Evolutionary conservation across 2,797 vertebrate genomes (phyloP).

Genomic region (Hemibagrus guttatus): DNA sequence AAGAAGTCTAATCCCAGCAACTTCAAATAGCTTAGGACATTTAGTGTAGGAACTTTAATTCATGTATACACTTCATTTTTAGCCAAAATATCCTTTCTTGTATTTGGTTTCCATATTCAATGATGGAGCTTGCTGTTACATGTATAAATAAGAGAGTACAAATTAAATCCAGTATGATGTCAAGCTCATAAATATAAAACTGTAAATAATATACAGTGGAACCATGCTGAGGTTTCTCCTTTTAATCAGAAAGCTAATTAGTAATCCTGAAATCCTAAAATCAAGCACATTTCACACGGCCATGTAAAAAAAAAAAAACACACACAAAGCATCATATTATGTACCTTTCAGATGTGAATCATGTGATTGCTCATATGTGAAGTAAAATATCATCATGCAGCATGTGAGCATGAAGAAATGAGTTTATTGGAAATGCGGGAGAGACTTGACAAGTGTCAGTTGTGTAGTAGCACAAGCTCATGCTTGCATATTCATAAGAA

Average conservation of each 20-base stretch:
- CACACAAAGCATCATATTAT: neutral
- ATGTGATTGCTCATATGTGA: neutral
- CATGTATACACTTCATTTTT: neutral
- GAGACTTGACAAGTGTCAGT: neutral
- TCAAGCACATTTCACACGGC: neutral
- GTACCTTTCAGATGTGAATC: neutral
- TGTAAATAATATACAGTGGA: neutral
- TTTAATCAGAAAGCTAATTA: neutral
- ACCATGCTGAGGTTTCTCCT: neutral
- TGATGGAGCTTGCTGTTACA: too few relatives aligned
- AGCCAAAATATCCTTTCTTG: neutral
- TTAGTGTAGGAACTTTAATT: neutral
- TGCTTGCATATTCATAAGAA: conserved; percentile 6
- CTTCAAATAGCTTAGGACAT: neutral
- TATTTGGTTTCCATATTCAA: neutral
- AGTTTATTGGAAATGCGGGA: neutral
- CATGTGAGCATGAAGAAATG: neutral
- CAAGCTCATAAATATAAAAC: neutral
- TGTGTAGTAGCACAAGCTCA: neutral
- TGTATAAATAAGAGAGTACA: neutral
- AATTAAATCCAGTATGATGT: neutral
- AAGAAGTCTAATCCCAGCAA: neutral
- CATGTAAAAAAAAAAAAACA: neutral
- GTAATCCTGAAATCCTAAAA: conserved; percentile 1
- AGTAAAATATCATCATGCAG: neutral